Evolutionary conservation across 2,888 invertebrate species (phyloP).

Genomic region (Bimastos eiseni): DNA sequence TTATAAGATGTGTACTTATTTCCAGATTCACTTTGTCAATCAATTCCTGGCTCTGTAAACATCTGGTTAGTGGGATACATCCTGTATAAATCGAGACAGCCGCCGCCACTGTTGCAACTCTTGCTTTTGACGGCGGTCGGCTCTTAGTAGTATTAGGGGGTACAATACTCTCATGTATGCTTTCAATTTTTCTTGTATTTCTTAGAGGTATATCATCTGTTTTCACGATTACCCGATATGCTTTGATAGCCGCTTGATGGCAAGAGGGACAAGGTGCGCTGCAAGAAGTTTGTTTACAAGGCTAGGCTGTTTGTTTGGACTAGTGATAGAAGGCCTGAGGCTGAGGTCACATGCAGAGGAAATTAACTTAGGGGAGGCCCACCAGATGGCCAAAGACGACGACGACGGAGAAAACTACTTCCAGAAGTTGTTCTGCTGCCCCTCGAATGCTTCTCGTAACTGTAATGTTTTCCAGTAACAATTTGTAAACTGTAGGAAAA

Average conservation of each 20-base stretch:
- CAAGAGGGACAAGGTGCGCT: constrained; percentile 13
- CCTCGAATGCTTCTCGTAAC: neutral
- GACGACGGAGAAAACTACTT: neutral
- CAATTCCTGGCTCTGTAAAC: constrained; percentile 13
- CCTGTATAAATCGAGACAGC: neutral
- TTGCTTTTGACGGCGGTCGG: neutral
- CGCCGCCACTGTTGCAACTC: neutral
- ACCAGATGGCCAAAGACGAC: neutral
- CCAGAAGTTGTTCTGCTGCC: neutral
- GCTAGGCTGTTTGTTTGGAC: constrained; percentile 6
- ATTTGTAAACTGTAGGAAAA: neutral
- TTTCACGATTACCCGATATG: constrained; percentile 9
- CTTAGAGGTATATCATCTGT: constrained; percentile 15
- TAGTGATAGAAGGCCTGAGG: neutral
- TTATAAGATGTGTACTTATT: constrained; percentile 13
- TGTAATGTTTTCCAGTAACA: constrained; percentile 13
- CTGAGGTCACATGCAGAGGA: constrained; percentile 6
- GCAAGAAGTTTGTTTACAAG: constrained; percentile 14
- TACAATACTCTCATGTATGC: constrained; percentile 6
- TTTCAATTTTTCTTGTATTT: constrained; percentile 17
- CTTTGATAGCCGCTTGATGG: neutral
- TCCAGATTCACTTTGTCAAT: neutral
- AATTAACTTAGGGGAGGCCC: constrained; percentile 3
- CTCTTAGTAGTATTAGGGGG: neutral
- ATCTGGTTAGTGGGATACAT: neutral